Base-by-base conservation (phyloP, 2,113 vertebrate genomes). In the Scytalopus superciliaris region DNA sequence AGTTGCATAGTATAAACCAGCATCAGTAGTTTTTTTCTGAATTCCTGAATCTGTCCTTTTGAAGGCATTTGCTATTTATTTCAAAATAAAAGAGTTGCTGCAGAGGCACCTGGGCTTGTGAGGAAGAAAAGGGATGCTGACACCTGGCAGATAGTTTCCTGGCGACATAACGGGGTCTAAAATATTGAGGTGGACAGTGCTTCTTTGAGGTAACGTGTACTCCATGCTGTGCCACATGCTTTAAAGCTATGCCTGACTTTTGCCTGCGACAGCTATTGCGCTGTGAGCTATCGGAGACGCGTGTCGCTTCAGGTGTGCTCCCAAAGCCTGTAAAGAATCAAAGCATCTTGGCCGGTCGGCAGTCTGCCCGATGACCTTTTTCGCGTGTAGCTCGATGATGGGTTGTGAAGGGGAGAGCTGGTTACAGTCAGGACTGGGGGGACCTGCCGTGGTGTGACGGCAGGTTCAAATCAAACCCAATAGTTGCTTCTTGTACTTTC, bases 351-450 rank as follows among this genome's bases (percentile, higher is more conserved):
- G 97, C 98, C 93, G 85, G 90, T 96, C 96, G 66, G 96, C 96
- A 84, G 95, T 97, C 97, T 98, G 97, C 97, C 97, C 78, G 74
- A 96, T 98, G 98, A 98, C 98, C 98, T 98, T 99, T 98, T 98
- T 98, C 98, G 95, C 25, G 23, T 91, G 93, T 93, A 93, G 80
- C 96, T 91, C 45, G 52, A 14, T 98, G 98, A 98, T 98, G 96
- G 96, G 95, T 98, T 97, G 94, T 98, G 98, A 98, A 98, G 96
- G 98, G 97, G 97, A 97, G 97, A 98, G 96, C 98, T 97, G 98
- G 98, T 98, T 97, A 95, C 97, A 95, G 97, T 98, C 97, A 96
- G 92, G 92, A 96, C 87, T 95, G 47, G 94, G 95, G 97, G 95
- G 96, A 87, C 97, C 96, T 94, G 97, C 97, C 56, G 86, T 68